phyloP scores from a whole-genome alignment of 53 echinoderm and acorn worm species.

The Stichopus horrens region DNA sequence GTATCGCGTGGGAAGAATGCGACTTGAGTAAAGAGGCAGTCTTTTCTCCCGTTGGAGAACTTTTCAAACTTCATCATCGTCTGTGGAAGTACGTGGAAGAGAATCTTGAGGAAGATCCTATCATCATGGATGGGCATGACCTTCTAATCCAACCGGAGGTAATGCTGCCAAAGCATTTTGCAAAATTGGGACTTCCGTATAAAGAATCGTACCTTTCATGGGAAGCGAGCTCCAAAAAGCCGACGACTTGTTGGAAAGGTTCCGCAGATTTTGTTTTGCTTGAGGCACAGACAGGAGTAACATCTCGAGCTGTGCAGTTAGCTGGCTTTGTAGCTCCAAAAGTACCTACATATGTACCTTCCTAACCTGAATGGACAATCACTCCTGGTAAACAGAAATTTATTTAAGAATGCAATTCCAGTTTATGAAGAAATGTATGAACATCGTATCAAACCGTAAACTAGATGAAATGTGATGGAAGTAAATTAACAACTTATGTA shows the following conservation, averaged over 20 bases:
- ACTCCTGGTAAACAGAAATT: constrained; percentile 12
- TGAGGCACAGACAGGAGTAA: constrained; percentile 19
- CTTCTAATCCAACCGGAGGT: constrained; percentile 3
- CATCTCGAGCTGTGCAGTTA: background rate
- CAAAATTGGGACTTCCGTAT: constrained; percentile 1
- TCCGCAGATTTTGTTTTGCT: constrained; percentile 24
- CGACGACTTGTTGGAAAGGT: constrained; percentile 8
- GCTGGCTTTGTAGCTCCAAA: constrained; percentile 4
- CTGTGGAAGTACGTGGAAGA: constrained; percentile 20
- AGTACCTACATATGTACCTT: background rate
- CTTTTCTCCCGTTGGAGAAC: constrained; percentile 1
- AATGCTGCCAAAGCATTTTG: constrained; percentile 6
- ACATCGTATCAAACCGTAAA: no score
- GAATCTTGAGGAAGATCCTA: background rate
- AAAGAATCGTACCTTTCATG: constrained; percentile 26
- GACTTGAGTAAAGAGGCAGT: constrained; percentile 12
- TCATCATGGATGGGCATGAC: constrained; percentile 16
- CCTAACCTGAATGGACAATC: constrained; percentile 9
- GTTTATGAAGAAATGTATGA: constrained; percentile 42
- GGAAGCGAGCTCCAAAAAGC: background rate
- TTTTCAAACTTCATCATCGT: constrained; percentile 14
- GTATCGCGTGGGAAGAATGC: constrained; percentile 22
- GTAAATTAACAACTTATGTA: background rate
- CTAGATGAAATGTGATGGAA: no score
- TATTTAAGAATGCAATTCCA: constrained; percentile 16